Base-by-base conservation (phyloP, 2,797 vertebrate genomes). In the Dendrocincla fuliginosa region DNA sequence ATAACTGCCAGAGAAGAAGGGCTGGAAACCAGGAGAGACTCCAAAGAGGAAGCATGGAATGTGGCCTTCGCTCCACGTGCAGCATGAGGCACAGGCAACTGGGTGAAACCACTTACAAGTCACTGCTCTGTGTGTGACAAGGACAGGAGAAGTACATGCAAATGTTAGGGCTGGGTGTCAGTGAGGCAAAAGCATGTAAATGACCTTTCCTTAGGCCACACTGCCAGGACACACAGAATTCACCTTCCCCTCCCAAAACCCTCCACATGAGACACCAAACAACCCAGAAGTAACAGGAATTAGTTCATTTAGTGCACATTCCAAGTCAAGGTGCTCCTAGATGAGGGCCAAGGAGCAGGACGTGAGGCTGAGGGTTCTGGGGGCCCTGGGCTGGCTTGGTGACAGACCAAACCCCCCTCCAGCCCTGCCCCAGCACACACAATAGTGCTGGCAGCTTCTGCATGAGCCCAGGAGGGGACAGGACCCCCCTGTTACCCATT, bases 71-170 rank as follows among this genome's bases (percentile, higher is more conserved):
- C 60, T 57, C 4, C 25, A 39, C 5, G 5, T 13, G 37, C 16
- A 76, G 74, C 56, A 47, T 2, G 68, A 76, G 74, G 33, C 74
- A 57, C 47, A 20, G 56, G 25, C 1, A 2, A 18, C 0, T 7
- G 18, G 14, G 19, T 24, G 69, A 33, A 63, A 64, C 17, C 46
- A 61, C 23, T 35, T 2, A 9, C 15, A 42, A 50, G 41, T 41
- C 65, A 39, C 1, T 33, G 64, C 39, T 30, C 16, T 61, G 4
- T 0, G 0, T 11, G 16, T 2, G 3, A 19, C 24, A 24, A 37
- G 57, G 79, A 16, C 14, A 60, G 73, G 55, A 73, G 74, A 55
- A 57, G 37, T 28, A 16, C 11, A 49, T 65, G 71, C 39, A 89
- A 76, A 39, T 44, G 11, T 3, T 6, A 57, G 39, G 25, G 46